Conservation (phyloP, 2,888 invertebrate species). For the Odontocerum albicorne region DNA sequence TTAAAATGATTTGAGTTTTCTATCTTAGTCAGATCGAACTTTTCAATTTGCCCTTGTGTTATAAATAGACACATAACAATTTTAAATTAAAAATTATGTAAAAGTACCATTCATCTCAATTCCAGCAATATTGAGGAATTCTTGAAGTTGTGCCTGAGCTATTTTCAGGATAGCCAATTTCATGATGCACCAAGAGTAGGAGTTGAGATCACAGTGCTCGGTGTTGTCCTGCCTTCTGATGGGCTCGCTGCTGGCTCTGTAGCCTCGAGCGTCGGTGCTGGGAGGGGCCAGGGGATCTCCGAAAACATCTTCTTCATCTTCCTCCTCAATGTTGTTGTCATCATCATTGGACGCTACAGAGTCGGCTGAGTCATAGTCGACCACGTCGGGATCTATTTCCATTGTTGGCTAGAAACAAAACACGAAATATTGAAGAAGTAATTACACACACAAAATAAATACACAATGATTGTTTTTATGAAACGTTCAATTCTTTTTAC, state of each 20-base stretch:
- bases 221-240: slow-evolving; percentile 60
- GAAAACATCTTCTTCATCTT: slow-evolving; percentile 81
- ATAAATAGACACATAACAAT: no score
- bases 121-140: slow-evolving; percentile 86
- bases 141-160: slow-evolving; percentile 79
- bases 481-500: no score
- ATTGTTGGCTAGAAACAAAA: slow-evolving; percentile 44
- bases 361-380: slow-evolving; percentile 87
- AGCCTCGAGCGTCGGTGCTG: slow-evolving; percentile 44
- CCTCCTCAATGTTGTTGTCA: slow-evolving; percentile 67
- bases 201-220: slow-evolving; percentile 91
- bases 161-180: slow-evolving; percentile 86
- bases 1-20: no score
- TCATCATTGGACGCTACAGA: slow-evolving; percentile 78
- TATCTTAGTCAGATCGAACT: no score
- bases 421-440: no score
- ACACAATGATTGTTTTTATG: no score
- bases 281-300: slow-evolving; percentile 50
- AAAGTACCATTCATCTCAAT: slow-evolving; percentile 89
- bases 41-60: no score
- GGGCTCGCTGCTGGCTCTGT: background rate
- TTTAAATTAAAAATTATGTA: no score
- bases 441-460: no score
- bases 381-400: slow-evolving; percentile 71
- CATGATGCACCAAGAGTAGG: slow-evolving; percentile 95